Conservation (phyloP, 2,797 vertebrate genomes). For the Acanthurus leucopareius region DNA sequence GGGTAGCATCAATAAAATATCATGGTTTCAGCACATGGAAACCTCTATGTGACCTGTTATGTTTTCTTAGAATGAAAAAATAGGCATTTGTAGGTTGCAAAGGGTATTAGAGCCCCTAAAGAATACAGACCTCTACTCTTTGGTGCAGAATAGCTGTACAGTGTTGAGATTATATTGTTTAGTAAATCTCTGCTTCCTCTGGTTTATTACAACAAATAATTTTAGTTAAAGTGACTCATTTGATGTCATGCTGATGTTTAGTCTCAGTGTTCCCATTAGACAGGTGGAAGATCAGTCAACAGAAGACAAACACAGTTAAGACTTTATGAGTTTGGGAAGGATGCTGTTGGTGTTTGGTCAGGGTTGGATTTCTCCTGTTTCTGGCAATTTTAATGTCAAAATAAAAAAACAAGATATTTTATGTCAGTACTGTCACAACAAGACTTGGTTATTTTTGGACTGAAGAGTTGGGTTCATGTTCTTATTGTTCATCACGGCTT, state of each 20-base stretch:
- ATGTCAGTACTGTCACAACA: background rate
- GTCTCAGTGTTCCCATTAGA: background rate
- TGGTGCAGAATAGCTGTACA: background rate
- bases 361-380: no score
- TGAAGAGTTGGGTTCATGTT: background rate
- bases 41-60: background rate
- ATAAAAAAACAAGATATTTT: background rate
- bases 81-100: background rate
- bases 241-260: background rate
- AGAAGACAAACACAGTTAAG: background rate
- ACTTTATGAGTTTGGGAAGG: background rate
- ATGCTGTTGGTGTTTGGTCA: background rate
- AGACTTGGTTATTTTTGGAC: background rate
- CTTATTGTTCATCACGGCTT: background rate
- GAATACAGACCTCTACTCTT: background rate
- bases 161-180: background rate
- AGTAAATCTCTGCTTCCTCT: background rate
- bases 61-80: background rate
- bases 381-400: no score
- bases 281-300: background rate
- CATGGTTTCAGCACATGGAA: background rate
- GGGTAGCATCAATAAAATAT: conserved; percentile 15
- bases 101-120: background rate
- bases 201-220: background rate
- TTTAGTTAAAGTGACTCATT: background rate